These are phyloP conservation scores for Agrilus cyanescens DNA, from an alignment of 2,888 invertebrate genomes.

Conservation along the genomic window DNA sequence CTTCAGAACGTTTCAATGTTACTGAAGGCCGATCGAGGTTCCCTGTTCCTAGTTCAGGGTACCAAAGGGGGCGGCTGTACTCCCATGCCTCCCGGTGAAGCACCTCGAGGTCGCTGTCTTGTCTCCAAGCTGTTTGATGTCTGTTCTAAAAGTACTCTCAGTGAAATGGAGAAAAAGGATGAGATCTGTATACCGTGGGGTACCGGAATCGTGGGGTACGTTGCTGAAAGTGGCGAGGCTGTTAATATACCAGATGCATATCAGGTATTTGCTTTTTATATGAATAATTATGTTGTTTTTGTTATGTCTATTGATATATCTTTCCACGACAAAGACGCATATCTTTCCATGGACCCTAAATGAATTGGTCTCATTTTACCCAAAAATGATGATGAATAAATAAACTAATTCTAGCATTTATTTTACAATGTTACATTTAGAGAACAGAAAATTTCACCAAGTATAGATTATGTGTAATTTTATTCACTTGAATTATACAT, in stretches of 20 bases:
- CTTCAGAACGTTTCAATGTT: slow-evolving; percentile 88
- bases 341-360: no score
- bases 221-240: slow-evolving; percentile 83
- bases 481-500: no score
- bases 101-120: slow-evolving; percentile 50
- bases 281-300: no score
- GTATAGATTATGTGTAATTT: no score
- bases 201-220: slow-evolving; percentile 88
- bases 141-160: slow-evolving; percentile 81
- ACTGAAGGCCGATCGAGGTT: slow-evolving; percentile 84
- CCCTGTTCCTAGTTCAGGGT: slow-evolving; percentile 81
- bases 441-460: no score
- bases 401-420: no score
- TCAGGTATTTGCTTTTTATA: no score
- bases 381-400: no score
- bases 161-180: slow-evolving; percentile 85
- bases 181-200: slow-evolving; percentile 93
- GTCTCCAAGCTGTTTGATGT: slow-evolving; percentile 94
- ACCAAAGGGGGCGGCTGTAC: slow-evolving; percentile 37
- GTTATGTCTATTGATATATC: no score
- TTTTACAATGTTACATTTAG: no score
- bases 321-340: no score
- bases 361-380: no score
- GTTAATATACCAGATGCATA: slow-evolving; percentile 95
- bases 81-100: slow-evolving; percentile 28